A percentile compares a stretch with the other conserved stretches of the same genome.
These are phyloP conservation scores for Corvus hawaiiensis DNA, from an alignment of 2,113 vertebrate genomes.

Conservation along the genomic window DNA sequence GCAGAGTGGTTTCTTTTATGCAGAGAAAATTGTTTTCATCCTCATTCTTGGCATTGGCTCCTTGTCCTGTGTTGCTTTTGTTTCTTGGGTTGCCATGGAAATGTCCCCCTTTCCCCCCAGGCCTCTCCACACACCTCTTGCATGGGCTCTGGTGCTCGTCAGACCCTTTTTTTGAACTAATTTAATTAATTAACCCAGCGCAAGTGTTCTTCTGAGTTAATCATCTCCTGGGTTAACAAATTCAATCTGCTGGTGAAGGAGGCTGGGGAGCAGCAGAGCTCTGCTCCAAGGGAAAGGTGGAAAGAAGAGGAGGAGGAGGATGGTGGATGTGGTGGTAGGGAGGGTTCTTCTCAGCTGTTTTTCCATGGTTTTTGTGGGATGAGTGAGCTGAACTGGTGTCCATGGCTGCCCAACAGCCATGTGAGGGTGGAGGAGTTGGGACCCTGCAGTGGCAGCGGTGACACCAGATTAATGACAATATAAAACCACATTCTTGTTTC, in stretches of 20 bases:
- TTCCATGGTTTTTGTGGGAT: neutral
- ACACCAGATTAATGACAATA: neutral
- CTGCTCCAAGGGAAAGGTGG: neutral
- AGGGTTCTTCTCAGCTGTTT: neutral
- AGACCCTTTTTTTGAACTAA: conserved; percentile 35
- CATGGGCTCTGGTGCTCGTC: neutral
- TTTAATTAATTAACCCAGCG: conserved; percentile 46
- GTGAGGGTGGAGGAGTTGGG: neutral
- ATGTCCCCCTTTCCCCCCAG: conserved; percentile 49
- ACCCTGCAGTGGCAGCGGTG: rapidly evolving
- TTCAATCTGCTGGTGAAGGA: neutral
- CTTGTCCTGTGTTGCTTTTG: conserved; percentile 49
- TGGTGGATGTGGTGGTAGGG: neutral
- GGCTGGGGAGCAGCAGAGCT: neutral
- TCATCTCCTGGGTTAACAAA: neutral
- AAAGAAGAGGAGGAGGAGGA: neutral
- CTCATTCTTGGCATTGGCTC: conserved; percentile 40
- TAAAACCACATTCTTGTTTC: neutral
- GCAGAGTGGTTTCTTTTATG: conserved; percentile 47
- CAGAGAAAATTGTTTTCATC: conserved; percentile 52
- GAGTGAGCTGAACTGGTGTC: neutral
- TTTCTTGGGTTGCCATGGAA: conserved; percentile 58
- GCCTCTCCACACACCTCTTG: conserved; percentile 20
- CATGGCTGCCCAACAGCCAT: neutral
- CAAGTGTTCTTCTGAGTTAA: conserved; percentile 52